Conservation (phyloP, 2,888 invertebrate genomes). For the Ferdinandea cuprea region DNA sequence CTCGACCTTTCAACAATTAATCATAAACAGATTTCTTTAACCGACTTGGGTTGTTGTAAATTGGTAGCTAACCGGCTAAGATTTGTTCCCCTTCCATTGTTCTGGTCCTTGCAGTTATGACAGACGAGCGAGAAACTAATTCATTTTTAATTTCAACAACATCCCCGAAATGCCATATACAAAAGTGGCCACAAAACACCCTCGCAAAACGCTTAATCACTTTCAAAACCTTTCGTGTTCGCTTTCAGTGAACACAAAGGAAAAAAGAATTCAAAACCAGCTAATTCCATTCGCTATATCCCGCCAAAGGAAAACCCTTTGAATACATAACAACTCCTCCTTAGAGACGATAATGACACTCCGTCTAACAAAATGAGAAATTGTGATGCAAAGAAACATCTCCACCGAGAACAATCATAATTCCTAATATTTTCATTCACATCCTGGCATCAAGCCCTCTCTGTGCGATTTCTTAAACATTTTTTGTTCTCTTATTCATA, state of each 20-base stretch:
- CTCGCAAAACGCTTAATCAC: conserved; percentile 55
- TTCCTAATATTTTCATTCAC: conserved; percentile 55
- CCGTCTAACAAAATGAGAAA: conserved; percentile 25
- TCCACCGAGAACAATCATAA: conserved; percentile 58
- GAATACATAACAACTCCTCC: conserved; percentile 36
- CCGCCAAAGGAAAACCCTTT: conserved; percentile 36
- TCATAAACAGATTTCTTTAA: conserved; percentile 53
- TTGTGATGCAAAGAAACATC: conserved; percentile 33
- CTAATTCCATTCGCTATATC: conserved; percentile 37
- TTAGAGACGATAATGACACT: conserved; percentile 51
- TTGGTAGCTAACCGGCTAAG: conserved; percentile 14
- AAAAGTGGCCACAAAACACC: neutral
- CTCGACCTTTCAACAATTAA: conserved; percentile 43
- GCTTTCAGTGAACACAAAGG: neutral
- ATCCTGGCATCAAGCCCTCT: conserved; percentile 35
- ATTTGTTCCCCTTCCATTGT: neutral
- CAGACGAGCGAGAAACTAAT: conserved; percentile 40
- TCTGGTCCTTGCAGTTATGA: neutral
- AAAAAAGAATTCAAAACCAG: conserved; percentile 26
- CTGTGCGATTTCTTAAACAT: neutral
- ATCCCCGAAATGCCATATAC: conserved; percentile 22
- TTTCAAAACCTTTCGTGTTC: conserved; percentile 48
- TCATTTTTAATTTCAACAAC: conserved; percentile 62
- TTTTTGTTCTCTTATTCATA: neutral
- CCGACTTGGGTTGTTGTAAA: conserved; percentile 29